Percentiles rank a stretch among this genome's conserved stretches.
Evolutionary conservation across 2,113 vertebrate genomes (phyloP).

Genomic region (Indri indri): DNA sequence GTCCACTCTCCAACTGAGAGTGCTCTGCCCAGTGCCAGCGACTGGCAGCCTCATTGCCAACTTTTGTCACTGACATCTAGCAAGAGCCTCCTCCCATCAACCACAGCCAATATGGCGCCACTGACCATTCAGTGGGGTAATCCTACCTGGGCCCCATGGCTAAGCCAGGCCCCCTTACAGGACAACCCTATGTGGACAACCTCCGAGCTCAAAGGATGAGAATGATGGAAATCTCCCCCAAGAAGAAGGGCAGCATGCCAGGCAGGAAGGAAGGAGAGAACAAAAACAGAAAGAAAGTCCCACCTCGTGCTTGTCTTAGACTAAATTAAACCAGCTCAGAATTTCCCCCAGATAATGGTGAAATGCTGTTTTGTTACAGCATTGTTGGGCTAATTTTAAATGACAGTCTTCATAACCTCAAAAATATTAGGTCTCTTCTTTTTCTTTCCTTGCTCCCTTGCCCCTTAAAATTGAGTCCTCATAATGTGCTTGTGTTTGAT

Average conservation of each 20-base stretch:
- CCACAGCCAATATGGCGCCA: neutral
- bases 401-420: neutral
- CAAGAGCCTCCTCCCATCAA: neutral
- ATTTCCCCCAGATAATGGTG: neutral
- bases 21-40: neutral
- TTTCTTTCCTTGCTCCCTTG: neutral
- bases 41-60: neutral
- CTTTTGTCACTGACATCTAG: neutral
- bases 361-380: neutral
- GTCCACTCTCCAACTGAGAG: neutral
- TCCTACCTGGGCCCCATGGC: no score
- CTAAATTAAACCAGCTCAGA: neutral
- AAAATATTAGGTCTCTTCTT: neutral
- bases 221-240: neutral
- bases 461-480: neutral
- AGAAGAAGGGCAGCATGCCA: rapidly evolving
- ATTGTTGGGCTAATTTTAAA: neutral
- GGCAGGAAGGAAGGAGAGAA: neutral
- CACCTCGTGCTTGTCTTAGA: no score
- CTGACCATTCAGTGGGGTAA: rapidly evolving
- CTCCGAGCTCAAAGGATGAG: neutral
- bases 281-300: no score
- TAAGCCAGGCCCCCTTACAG: neutral
- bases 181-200: neutral
- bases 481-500: rapidly evolving